A percentile compares a stretch with the other conserved stretches of the same genome.
Conservation (phyloP, 2,797 vertebrate genomes). For the Catamblyrhynchus diadema region DNA sequence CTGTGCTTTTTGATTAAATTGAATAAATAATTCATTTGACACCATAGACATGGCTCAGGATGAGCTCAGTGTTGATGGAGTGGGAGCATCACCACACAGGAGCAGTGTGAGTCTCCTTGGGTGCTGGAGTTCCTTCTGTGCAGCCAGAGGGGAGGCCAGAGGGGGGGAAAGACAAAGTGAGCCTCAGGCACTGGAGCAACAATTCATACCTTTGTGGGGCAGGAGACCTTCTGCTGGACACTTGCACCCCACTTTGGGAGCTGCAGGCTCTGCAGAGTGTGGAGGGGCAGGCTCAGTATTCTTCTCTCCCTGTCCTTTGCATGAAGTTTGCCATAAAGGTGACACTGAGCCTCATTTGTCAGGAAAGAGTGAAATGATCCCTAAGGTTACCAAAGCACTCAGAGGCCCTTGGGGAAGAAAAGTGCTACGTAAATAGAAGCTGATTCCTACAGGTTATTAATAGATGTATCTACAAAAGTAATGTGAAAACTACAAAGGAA, state of each 20-base stretch:
- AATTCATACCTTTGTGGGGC: neutral
- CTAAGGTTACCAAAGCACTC: conserved; percentile 1
- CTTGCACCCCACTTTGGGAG: neutral
- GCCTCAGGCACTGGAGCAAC: neutral
- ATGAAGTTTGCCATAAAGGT: neutral
- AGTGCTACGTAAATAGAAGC: conserved; percentile 44
- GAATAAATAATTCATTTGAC: neutral
- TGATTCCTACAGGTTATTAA: conserved; percentile 44
- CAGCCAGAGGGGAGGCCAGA: neutral
- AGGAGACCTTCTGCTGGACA: neutral
- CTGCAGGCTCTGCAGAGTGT: neutral
- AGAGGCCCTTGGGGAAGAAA: conserved; percentile 20
- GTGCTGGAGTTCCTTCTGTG: neutral
- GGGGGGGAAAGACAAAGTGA: neutral
- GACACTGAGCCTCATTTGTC: neutral
- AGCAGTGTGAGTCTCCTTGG: neutral
- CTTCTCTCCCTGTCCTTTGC: neutral
- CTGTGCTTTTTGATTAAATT: neutral
- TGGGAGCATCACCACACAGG: neutral
- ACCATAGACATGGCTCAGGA: neutral
- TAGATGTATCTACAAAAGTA: conserved; percentile 55
- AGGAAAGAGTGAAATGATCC: conserved; percentile 18
- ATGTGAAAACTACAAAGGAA: conserved; percentile 57
- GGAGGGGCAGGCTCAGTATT: neutral
- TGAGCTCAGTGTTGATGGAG: neutral